phyloP scores from a whole-genome alignment of 2,797 vertebrate species.

The Carduelis carduelis region DNA sequence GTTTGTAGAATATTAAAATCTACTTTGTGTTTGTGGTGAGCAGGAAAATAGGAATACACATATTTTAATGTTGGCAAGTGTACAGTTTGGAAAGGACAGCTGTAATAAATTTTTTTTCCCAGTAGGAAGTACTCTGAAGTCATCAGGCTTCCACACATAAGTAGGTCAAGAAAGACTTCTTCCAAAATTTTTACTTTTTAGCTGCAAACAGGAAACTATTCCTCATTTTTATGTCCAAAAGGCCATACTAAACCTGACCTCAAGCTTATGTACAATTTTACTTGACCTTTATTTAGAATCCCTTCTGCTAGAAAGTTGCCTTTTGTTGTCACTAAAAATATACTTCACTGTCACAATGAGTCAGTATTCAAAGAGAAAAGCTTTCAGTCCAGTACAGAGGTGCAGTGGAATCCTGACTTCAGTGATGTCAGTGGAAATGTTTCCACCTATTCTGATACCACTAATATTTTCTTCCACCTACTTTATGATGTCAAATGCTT shows the following conservation, averaged over 20 bases:
- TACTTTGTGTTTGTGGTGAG: background rate
- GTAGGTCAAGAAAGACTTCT: constrained; percentile 16
- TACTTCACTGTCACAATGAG: background rate
- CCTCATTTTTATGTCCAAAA: background rate
- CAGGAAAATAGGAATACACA: background rate
- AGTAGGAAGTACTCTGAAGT: background rate
- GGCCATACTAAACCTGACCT: background rate
- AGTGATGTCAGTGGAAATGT: background rate
- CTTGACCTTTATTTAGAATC: constrained; percentile 25
- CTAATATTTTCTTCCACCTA: background rate
- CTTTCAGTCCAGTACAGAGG: background rate
- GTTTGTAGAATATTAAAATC: background rate
- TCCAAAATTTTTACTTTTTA: background rate
- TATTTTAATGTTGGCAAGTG: background rate
- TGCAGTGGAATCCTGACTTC: background rate
- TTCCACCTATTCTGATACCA: background rate
- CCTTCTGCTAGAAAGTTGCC: background rate
- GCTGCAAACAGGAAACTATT: background rate
- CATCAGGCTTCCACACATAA: background rate
- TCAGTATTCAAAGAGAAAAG: background rate
- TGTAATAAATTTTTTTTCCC: background rate
- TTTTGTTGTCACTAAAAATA: constrained; percentile 38
- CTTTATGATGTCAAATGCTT: background rate
- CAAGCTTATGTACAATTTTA: background rate
- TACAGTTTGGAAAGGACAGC: background rate